phyloP scores from a whole-genome alignment of 2,113 vertebrate species.

The Fregata magnificens region DNA sequence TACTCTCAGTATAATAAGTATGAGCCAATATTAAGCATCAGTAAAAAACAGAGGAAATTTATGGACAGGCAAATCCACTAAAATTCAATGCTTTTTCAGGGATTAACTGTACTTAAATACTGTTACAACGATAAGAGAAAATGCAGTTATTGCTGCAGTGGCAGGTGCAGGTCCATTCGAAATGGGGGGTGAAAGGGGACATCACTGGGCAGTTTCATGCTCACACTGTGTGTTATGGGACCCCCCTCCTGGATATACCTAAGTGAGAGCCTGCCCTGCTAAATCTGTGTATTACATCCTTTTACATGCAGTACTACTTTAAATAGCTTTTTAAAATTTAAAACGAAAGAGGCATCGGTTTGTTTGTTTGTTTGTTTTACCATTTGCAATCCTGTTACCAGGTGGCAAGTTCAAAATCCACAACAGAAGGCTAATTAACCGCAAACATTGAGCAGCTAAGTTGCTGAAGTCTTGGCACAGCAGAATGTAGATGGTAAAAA shows the following conservation, averaged over 20 bases:
- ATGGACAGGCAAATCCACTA: background rate
- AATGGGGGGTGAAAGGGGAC: background rate
- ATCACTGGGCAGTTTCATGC: background rate
- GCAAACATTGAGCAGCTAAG: background rate
- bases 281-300: background rate
- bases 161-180: background rate
- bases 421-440: background rate
- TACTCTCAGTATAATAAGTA: background rate
- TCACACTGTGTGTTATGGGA: background rate
- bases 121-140: slow-evolving; percentile 4
- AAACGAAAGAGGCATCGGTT: background rate
- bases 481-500: background rate
- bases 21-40: background rate
- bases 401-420: background rate
- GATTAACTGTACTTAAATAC: slow-evolving; percentile 22
- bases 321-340: background rate
- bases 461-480: background rate
- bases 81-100: background rate
- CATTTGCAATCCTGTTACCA: background rate
- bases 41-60: background rate
- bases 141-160: background rate
- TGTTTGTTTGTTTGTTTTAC: background rate
- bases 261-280: background rate
- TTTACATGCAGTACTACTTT: background rate
- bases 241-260: rapidly evolving